Base-by-base conservation (phyloP, 2,797 vertebrate species). In the Centroberyx gerrardi region DNA sequence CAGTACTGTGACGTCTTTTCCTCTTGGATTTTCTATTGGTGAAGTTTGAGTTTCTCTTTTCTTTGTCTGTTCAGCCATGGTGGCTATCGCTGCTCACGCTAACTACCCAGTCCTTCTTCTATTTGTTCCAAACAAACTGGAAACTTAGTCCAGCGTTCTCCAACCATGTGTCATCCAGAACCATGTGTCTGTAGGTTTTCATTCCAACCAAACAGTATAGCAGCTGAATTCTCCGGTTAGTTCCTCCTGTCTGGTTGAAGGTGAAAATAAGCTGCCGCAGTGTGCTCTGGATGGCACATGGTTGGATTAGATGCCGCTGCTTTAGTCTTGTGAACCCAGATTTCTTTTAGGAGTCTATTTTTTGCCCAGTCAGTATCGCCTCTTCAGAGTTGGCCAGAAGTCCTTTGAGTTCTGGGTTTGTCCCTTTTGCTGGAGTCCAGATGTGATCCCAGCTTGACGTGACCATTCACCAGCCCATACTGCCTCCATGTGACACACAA, bases 371-470 rank as follows among this genome's bases (percentile, higher is more conserved):
- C 48, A 78, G 15, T 36, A 1, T 46, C 40, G 10, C 60, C 27
- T 53, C 31, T 71, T 68, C 8, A n/a, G 31, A 77, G 52, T 56
- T 36, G 74, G 62, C 80, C 70, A 75, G 33, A 72, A 72, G 62
- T 84, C 72, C 65, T 83, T 42, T 70, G 69, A 83, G 69, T 59
- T 82, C 59, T 79, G 72, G 60, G 77, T 70, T 73, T 76, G 80
- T 90, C 85, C 71, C 54, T 69, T 66, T 78, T 81, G 86, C 85
- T 83, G 75, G 81, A 87, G 80, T 84, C 91, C 94, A 95, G 93
- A 94, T 95, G 94, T 89, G 87, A 81, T 88, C 91, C 27, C 91
- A 88, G 91, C 90, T 88, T 88, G 92, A 91, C 48, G 65, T 72
- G 88, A 87, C 85, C 92, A 82, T 90, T 85, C 78, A 89, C 79